Base-by-base conservation (phyloP, 2,888 invertebrate species). In the Pimpla rufipes region DNA sequence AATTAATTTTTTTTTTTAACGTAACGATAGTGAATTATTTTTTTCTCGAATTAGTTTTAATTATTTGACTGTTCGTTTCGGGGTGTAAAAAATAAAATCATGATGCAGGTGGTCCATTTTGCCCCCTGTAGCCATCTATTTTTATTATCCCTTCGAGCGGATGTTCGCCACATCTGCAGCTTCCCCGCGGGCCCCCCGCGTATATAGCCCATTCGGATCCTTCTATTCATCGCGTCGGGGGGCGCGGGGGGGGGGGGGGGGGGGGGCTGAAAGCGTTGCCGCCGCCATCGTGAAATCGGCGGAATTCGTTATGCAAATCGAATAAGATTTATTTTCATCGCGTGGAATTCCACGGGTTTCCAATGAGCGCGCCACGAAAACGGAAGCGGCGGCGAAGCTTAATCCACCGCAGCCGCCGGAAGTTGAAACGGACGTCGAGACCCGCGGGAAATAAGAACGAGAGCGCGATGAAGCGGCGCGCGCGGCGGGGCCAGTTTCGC, bases 281-380 rank as follows among this genome's bases (percentile, higher is more conserved):
- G 50, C 21, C 21, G 50, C 50, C 40, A 59, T 16, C 47, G 67
- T 68, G 45, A 37, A 71, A 81, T 81, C 70, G 76, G 71, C 57
- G 66, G 81, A 76, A 81, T 81, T 76, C 81, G 71, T 77, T 81
- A 81, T 81, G 81, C 76, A 81, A 81, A 81, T 81, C 76, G 81
- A 81, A 71, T 66, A 66, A 71, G 81, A 77, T 81, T 81, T 81
- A 76, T 66, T 81, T 71, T 71, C 71, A 81, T 81, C 71, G 76
- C 81, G 76, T 76, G 71, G 57, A 64, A 47, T 35, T 37, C 23
- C 47, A 35, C 10, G 21, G 21, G 64, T n/a, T n/a, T 16, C 50
- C 47, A 52, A 59, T n/a, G 62, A 76, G 52, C 50, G 29, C 50
- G n/a, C n/a, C n/a, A n/a, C 52, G 35, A 47, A 59, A 68, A 62